Conservation (phyloP, 1,140 invertebrate genomes). For the Trichoplusia ni region DNA sequence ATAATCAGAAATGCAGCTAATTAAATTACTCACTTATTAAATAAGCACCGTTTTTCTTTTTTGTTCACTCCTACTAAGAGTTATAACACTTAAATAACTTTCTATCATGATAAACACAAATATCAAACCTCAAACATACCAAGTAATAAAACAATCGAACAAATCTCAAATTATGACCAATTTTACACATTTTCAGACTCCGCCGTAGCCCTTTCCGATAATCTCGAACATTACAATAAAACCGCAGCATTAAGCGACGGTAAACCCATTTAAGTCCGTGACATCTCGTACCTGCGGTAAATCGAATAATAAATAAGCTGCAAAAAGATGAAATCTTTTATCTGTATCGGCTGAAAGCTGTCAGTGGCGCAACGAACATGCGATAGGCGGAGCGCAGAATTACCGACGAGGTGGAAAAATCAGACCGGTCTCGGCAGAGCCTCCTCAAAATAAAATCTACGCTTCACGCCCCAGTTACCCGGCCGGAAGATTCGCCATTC, state of each 20-base stretch:
- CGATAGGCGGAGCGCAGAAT: slow-evolving; percentile 28
- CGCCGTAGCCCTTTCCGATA: no score
- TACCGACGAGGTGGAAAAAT: slow-evolving; percentile 47
- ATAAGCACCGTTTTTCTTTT: no score
- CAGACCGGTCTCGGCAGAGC: slow-evolving; percentile 36
- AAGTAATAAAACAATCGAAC: no score
- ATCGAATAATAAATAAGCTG: slow-evolving; percentile 19
- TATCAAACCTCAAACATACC: no score
- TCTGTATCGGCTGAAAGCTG: slow-evolving; percentile 21
- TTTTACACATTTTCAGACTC: no score
- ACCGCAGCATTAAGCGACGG: background rate
- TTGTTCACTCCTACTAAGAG: no score
- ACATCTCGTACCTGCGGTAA: background rate
- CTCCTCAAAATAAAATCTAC: slow-evolving; percentile 53
- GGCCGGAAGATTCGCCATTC: slow-evolving; percentile 51
- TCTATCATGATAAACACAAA: no score
- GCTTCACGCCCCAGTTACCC: slow-evolving; percentile 53
- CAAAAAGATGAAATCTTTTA: slow-evolving; percentile 25
- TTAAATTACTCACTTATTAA: no score
- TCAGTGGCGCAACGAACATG: slow-evolving; percentile 15
- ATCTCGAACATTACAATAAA: slow-evolving; percentile 5
- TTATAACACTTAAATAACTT: no score
- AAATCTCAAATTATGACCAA: no score
- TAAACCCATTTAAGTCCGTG: background rate
- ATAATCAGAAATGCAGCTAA: no score